Conservation (phyloP, 2,797 vertebrate species). For the Tauraco hartlaubi region DNA sequence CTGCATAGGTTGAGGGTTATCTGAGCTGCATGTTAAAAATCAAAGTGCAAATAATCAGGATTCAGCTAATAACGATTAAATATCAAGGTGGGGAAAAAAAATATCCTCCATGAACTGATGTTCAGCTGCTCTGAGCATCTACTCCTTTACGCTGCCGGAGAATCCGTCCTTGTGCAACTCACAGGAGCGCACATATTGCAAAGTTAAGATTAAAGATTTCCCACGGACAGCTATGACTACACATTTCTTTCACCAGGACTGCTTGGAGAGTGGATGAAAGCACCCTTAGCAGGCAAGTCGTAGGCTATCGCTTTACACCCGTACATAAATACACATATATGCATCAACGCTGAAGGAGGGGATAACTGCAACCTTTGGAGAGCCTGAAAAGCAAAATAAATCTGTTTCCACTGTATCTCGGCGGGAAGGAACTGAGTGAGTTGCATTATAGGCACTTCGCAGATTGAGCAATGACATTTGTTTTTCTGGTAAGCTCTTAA, state of each 20-base stretch:
- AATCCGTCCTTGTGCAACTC: background rate
- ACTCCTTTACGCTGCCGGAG: background rate
- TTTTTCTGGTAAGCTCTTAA: slow-evolving; percentile 67
- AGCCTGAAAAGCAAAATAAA: background rate
- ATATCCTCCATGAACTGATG: rapidly evolving
- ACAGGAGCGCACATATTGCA: background rate
- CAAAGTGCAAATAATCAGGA: background rate
- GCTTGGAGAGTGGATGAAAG: background rate
- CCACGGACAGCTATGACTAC: background rate
- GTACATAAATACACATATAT: background rate
- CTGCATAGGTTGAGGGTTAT: background rate
- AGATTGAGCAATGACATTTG: slow-evolving; percentile 48
- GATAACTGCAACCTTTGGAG: background rate
- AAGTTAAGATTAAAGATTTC: background rate
- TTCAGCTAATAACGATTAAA: background rate
- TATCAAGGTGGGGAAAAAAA: background rate
- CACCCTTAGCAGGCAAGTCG: background rate
- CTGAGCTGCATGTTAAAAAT: background rate
- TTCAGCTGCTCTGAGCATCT: background rate
- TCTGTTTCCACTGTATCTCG: background rate
- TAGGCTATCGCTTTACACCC: background rate
- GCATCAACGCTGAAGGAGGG: background rate
- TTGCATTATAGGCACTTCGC: slow-evolving; percentile 18
- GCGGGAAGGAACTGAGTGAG: slow-evolving; percentile 43
- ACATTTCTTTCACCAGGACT: background rate